Evolutionary conservation across 2,113 vertebrate species (phyloP), one percentile per base, ranked within the genome.

Genomic region (Syrrhaptes paradoxus): DNA sequence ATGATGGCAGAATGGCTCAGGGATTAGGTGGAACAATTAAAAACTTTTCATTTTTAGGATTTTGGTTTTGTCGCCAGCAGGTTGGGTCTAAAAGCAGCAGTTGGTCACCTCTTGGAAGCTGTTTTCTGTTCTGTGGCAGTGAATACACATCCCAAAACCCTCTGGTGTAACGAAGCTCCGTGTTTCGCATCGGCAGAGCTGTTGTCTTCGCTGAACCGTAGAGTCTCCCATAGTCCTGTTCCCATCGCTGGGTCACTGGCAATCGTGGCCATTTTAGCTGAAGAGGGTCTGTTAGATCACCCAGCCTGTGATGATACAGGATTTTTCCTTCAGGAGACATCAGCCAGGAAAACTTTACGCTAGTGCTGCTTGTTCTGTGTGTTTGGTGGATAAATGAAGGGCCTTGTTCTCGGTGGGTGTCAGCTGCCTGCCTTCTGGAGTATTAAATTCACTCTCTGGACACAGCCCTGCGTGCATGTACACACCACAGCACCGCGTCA

Each of bases 381-480:
- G 49, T 73, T 73, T 12, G 19, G 15, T 8, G 49, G 61, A 4
- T 57, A 68, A 48, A 45, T 26, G 38, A 52, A 77, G 29, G 48
- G 59, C 22, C n/a, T 73, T 62, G 11, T 11, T 89, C 43, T 61
- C 54, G 78, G 7, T 52, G 62, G 29, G 38, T n/a, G 55, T 34
- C 51, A 80, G 46, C 75, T 31, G 41, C 6, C 10, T 26, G 68
- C 68, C 6, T 9, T 9, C 20, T 36, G 10, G 34, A 36, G 43
- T 22, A 9, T 55, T 45, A 45, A 24, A 21, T 46, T 80, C n/a
- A 31, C n/a, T 32, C 36, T 73, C n/a, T 48, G 32, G 51, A 19
- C 54, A 0, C 9, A 11, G 15, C 17, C 0, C 15, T 5, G 41
- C 5, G 9, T 28, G 38, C 5, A 1, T 6, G 32, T 18, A 13